Evolutionary conservation across 2,113 vertebrate species (phyloP), one percentile per base, ranked within the genome.

Genomic region (Osmerus mordax): DNA sequence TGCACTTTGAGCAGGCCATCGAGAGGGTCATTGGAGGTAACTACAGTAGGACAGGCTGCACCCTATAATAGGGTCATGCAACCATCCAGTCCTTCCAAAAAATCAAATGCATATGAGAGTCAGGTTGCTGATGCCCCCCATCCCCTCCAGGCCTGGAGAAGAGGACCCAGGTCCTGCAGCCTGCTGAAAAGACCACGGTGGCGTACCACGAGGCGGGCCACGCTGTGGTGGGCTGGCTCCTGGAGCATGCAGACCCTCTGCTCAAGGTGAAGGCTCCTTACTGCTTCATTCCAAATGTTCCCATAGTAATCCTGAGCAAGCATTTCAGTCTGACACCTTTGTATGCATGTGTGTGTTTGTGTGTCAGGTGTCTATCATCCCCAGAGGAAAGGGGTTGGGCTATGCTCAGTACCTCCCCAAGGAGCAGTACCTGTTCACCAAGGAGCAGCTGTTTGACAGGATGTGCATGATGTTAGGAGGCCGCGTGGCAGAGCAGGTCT

Each of bases 391-490:
- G 68, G 92, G 91, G 0, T 76, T 91, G 0, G 84, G 90, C 25
- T 90, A 72, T 1, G 83, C 90, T 0, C 90, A 87, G 78, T 88
- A 90, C 73, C 87, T 92, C n/a, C 90, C 91, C 4, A 81, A 76
- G 19, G 90, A 92, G 71, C 90, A 89, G 67, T 86, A 81, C 75
- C 82, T 91, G 4, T 88, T 88, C 67, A 90, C 87, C 0, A 71
- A 54, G 14, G 89, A 92, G 80, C 91, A 92, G 81, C 89, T 92
- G 7, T 89, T 87, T 0, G 87, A 89, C 76, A 71, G 75, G 64
- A 84, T 89, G 91, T 91, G 90, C 47, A 83, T 89, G 85, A 85
- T 89, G 91, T 83, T 92, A 18, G 90, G 89, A 0, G 91, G 90
- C 0, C 79, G 88, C 0, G 92, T 90, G 55, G 88, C 91, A 0